Evolutionary conservation across 2,113 vertebrate genomes (phyloP), one percentile per base, ranked within the genome.

Genomic region (Corynorhinus townsendii): DNA sequence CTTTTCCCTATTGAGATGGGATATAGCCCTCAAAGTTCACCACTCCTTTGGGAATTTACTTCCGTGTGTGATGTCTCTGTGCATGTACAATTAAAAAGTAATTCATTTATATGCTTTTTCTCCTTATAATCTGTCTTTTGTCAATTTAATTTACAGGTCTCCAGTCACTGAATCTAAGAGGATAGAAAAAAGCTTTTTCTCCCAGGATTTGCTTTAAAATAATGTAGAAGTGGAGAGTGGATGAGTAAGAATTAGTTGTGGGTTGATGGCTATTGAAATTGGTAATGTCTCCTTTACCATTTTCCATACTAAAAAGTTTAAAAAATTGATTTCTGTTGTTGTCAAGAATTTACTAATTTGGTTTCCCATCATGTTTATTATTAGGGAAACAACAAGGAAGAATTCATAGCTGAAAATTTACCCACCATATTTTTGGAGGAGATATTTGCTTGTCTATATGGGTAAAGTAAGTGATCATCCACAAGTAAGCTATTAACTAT

Each of bases 311-410:
- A 28, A 72, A 40, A 52, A 20, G 10, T 16, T 64, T 73, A 28
- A 33, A 59, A 64, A 86, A 54, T 69, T 93, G 40, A 45, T 43
- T 91, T 95, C 24, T 77, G 24, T 83, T 82, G 40, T 71, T 87
- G 59, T 26, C 38, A 77, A 90, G 28, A 83, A 64, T 69, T 93
- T 84, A 8, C 17, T 64, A 40, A 85, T 72, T 92, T 69, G 9
- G 12, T 76, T 95, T 85, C 45, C 54, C 81, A 6, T 93, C 33
- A 84, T 84, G 91, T 84, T 88, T 33, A 83, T 71, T 83, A 87
- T 62, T 72, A 84, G 52, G 19, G 14, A 56, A 54, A 79, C 11
- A 64, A 79, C 9, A 71, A 62, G 28, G 38, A 86, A 71, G 19
- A 83, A 79, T 52, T 79, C 52, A 89, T 72, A 72, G 43, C 59